These are phyloP conservation scores for Dallia pectoralis DNA, from an alignment of 2,797 vertebrate species.

Conservation along the genomic window DNA sequence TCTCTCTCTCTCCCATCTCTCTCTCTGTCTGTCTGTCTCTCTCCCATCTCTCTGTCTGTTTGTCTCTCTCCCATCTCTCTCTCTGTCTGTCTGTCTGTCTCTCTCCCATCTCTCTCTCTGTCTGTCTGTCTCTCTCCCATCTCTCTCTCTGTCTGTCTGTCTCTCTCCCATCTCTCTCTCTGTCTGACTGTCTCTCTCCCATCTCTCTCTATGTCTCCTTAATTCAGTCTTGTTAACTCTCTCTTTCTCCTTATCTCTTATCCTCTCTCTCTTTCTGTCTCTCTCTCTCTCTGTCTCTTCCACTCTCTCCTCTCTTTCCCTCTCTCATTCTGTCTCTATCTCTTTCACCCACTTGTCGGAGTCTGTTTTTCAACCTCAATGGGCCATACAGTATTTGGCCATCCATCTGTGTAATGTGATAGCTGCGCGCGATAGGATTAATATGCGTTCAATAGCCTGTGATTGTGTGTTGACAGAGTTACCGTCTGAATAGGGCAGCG, in stretches of 20 bases:
- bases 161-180: too few relatives aligned
- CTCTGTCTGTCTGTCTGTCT: not conserved
- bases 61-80: not conserved
- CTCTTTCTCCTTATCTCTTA: not conserved
- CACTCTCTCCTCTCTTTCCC: not conserved
- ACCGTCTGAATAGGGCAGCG: constrained; percentile 91
- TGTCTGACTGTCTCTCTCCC: too few relatives aligned
- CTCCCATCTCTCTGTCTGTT: not conserved
- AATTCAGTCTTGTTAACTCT: too few relatives aligned
- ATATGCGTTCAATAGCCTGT: not conserved
- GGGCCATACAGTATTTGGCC: not conserved
- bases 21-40: not conserved
- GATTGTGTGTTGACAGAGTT: constrained; percentile 35
- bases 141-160: too few relatives aligned
- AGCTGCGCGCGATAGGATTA: not conserved
- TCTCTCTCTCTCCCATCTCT: too few relatives aligned
- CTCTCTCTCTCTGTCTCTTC: accelerated
- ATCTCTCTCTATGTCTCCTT: too few relatives aligned
- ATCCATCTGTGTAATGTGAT: not conserved
- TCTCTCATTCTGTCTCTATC: not conserved
- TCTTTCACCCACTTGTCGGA: not conserved
- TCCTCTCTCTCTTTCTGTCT: not conserved
- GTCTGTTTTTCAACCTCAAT: not conserved
- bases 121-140: too few relatives aligned
- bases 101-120: too few relatives aligned